Base-by-base conservation (phyloP, 2,888 invertebrate species). In the Nomada flava region DNA sequence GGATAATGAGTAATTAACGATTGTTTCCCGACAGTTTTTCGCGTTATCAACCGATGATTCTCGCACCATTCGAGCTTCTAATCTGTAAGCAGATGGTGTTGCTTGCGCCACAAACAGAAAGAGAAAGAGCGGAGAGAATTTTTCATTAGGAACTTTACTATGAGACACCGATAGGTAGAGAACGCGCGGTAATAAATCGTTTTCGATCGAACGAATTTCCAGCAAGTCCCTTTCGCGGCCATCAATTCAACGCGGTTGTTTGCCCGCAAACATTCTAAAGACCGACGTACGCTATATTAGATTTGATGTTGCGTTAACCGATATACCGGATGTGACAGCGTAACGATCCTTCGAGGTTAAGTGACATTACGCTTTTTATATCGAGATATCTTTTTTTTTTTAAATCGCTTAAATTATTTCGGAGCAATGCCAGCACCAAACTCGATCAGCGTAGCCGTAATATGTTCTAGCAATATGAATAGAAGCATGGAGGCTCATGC, bases 381-480 rank as follows among this genome's bases (percentile, higher is more conserved):
- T 50, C 60, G 36, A 57, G 36, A 67, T 55, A 73, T 57, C 50
- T 23, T 26, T 20, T 68, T 26, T 68, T 70, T 82, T 69, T 69
- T 50, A 36, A 65, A 52, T 29, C 57, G 50, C 10, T 36, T 55
- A 47, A 55, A 75, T 20, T 15, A 57, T 55, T 53, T 18, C 10
- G 18, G 59, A 42, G 7, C 71, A 68, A 93, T 93, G 93, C 92
- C 93, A 65, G 87, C 91, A 10, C 87, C 92, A 13, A 93, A 90
- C 83, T 89, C 92, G 90, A 94, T 98, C 89, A 96, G 96, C 91
- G 96, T 99, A 90, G 99, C 99, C 36, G 98, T 99, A 74, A 98
- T 99, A 88, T 99, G 99, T 95, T 99, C 99, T 11, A 99, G 99
- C 92, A 99, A 99, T 94, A 99, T 99, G 98, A 99, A 99, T 93